phyloP scores from a whole-genome alignment of 2,888 invertebrate species.

The Acanthosepion lycidas region DNA sequence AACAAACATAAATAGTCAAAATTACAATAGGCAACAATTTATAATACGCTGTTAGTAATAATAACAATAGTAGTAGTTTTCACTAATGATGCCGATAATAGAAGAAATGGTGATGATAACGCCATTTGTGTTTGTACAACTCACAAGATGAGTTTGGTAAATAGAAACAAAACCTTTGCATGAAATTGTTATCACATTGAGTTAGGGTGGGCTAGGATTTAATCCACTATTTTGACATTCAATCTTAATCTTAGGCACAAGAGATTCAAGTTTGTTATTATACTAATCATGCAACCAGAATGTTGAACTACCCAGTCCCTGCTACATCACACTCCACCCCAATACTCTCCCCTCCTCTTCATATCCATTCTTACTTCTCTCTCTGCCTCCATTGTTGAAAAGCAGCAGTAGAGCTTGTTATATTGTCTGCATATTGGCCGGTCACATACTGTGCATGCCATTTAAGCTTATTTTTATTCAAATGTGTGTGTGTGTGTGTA shows the following conservation, averaged over 20 bases:
- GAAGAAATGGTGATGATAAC: too few species aligned
- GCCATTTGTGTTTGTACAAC: too few species aligned
- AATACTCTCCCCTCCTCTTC: neutral
- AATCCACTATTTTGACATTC: neutral
- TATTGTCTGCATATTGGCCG: constrained; percentile 16
- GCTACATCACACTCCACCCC: neutral
- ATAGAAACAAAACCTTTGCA: neutral
- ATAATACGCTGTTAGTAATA: too few species aligned
- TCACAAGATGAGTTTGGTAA: neutral
- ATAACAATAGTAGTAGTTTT: too few species aligned
- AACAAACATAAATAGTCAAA: too few species aligned
- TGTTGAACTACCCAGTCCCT: neutral
- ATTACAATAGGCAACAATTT: too few species aligned
- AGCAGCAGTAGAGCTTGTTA: constrained; percentile 8
- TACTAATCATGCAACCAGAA: neutral
- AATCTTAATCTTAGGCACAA: neutral
- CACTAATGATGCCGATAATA: too few species aligned
- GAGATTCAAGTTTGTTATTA: constrained; percentile 1
- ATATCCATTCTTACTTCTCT: neutral
- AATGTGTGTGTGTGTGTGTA: neutral
- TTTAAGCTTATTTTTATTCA: constrained; percentile 11
- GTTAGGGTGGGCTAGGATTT: neutral
- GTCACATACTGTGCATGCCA: constrained; percentile 16
- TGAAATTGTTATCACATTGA: neutral
- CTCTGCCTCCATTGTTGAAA: neutral